These are phyloP conservation scores for Amblyopsis rosae DNA, from an alignment of 2,113 vertebrate species.

Conservation along the genomic window DNA sequence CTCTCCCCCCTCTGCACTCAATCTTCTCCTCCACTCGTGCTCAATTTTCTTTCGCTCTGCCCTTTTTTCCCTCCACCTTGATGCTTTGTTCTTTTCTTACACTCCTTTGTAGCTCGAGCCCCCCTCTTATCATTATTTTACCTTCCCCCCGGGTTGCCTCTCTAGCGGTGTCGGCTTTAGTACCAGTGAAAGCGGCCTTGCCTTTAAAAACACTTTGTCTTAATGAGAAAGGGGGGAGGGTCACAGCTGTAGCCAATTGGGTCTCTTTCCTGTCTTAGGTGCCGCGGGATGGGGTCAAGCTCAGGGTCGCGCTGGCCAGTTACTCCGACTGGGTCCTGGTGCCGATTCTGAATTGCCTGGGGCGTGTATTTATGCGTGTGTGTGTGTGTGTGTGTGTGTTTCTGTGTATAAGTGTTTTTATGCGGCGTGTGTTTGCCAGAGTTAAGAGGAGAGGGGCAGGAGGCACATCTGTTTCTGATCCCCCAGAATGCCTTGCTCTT, in stretches of 20 bases:
- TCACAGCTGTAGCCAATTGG: conserved; percentile 81
- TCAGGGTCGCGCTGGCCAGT: conserved; percentile 69
- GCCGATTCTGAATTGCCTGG: conserved; percentile 66
- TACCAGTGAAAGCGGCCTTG: conserved; percentile 76
- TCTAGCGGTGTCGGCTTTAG: conserved; percentile 68
- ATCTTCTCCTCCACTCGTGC: conserved; percentile 35
- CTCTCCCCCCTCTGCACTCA: conserved; percentile 11
- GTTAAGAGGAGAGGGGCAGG: conserved; percentile 62
- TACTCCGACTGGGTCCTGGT: conserved; percentile 56
- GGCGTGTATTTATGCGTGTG: conserved; percentile 35
- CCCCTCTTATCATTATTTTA: conserved; percentile 42
- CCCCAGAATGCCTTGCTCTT: conserved; percentile 64
- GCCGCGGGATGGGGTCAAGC: conserved; percentile 70
- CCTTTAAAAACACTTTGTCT: conserved; percentile 81
- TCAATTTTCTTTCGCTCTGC: conserved; percentile 57
- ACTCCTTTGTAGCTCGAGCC: conserved; percentile 30
- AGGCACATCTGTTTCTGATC: conserved; percentile 81
- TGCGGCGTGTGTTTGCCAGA: conserved; percentile 7
- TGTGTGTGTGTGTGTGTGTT: conserved; percentile 37
- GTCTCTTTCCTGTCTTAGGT: conserved; percentile 77
- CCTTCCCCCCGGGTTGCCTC: conserved; percentile 35
- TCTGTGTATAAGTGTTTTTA: neutral
- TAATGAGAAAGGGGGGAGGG: conserved; percentile 70
- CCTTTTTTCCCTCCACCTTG: conserved; percentile 65
- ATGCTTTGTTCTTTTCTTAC: conserved; percentile 60